These are phyloP conservation scores for Recurvirostra avosetta DNA, from an alignment of 2,113 vertebrate genomes.

Conservation along the genomic window DNA sequence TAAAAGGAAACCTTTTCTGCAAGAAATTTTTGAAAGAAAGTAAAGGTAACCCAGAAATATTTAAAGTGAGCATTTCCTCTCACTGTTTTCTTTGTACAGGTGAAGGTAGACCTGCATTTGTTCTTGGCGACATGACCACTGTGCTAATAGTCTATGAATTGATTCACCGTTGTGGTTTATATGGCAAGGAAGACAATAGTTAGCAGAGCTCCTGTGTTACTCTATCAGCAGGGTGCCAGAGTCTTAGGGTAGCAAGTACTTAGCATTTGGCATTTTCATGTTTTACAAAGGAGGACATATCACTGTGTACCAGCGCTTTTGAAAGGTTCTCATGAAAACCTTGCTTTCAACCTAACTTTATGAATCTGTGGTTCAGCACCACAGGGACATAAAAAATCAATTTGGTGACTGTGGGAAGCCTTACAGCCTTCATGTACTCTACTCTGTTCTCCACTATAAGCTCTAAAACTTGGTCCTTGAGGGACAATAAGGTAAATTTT, in stretches of 20 bases:
- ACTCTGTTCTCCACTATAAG: background rate
- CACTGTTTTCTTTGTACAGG: background rate
- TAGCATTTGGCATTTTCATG: background rate
- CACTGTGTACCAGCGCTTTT: background rate
- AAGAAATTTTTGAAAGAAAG: background rate
- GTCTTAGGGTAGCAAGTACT: background rate
- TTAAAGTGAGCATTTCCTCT: background rate
- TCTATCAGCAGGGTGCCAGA: background rate
- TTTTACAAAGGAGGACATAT: background rate
- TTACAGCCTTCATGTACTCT: background rate
- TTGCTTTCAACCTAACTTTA: background rate
- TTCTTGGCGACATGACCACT: accelerated
- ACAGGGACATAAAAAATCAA: background rate
- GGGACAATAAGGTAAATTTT: background rate
- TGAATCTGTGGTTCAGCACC: background rate
- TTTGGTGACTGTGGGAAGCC: background rate
- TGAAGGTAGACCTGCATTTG: background rate
- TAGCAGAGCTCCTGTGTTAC: background rate
- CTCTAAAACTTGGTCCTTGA: background rate
- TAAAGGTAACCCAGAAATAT: background rate
- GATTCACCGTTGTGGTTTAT: background rate
- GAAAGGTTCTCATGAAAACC: background rate
- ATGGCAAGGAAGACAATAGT: background rate
- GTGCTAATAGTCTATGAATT: background rate
- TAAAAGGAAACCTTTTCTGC: background rate